Conservation (phyloP, 1,140 invertebrate species). For the Leptestheria dahalacensis region DNA sequence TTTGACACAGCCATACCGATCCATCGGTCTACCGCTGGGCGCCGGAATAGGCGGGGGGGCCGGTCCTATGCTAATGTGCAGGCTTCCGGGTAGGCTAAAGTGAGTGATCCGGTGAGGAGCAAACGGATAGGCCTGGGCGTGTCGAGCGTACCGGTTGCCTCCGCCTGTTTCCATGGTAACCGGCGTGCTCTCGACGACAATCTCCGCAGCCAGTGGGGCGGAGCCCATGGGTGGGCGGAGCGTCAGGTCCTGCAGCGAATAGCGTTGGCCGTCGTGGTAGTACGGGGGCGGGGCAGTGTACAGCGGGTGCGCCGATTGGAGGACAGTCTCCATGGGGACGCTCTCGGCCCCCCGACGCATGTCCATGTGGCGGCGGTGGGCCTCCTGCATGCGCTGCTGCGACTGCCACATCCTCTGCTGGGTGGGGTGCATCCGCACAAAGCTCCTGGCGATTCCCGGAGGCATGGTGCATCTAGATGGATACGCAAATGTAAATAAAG, state of each 20-base stretch:
- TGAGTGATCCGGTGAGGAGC: slow-evolving; percentile 33
- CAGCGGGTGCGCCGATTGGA: too few relatives aligned
- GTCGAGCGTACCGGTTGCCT: neutral
- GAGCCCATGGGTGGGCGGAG: neutral
- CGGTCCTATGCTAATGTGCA: slow-evolving; percentile 36
- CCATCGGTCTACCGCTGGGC: too few relatives aligned
- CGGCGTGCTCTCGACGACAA: slow-evolving; percentile 25
- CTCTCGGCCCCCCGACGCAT: slow-evolving; percentile 17
- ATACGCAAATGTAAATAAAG: too few relatives aligned
- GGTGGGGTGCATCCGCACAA: slow-evolving; percentile 30
- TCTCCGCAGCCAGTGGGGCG: slow-evolving; percentile 22
- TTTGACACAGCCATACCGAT: too few relatives aligned
- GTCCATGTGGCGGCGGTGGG: slow-evolving; percentile 41
- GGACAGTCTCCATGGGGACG: slow-evolving; percentile 9
- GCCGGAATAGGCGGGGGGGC: slow-evolving; percentile 19
- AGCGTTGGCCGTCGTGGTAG: neutral
- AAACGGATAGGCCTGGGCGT: slow-evolving; percentile 6
- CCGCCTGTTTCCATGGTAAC: slow-evolving; percentile 19
- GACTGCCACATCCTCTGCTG: slow-evolving; percentile 55
- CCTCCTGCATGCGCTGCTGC: slow-evolving; percentile 53
- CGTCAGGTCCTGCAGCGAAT: too few relatives aligned
- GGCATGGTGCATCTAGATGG: slow-evolving; percentile 14
- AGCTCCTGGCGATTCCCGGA: slow-evolving; percentile 6
- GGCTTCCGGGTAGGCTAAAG: slow-evolving; percentile 22
- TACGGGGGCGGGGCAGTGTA: too few relatives aligned